Evolutionary conservation across 1,140 invertebrate genomes (phyloP).

Genomic region (Apis cerana): DNA sequence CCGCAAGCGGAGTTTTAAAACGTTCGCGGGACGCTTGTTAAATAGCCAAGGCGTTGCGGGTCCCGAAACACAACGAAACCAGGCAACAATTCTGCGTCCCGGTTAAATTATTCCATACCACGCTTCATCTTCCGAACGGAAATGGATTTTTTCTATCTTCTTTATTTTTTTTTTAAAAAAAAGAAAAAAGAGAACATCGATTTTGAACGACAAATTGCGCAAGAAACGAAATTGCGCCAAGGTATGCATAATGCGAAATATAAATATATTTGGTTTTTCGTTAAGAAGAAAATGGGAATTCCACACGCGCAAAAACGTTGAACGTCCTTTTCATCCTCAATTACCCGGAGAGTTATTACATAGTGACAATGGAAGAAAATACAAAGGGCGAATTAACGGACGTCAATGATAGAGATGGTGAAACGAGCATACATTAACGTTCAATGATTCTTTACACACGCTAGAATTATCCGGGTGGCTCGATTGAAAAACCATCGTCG

Average conservation of each 20-base stretch:
- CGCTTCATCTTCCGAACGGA: constrained; percentile 26
- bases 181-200: not conserved
- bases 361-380: no score
- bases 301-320: no score
- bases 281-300: no score
- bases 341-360: no score
- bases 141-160: constrained; percentile 3
- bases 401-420: not conserved
- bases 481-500: constrained; percentile 38
- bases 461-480: not conserved
- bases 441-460: not conserved
- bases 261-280: no score
- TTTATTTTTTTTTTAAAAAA: not conserved
- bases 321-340: no score
- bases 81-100: constrained; percentile 45
- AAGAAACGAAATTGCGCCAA: no score
- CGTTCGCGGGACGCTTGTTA: constrained; percentile 56
- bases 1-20: constrained; percentile 62
- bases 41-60: constrained; percentile 46
- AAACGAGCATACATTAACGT: not conserved
- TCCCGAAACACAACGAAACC: constrained; percentile 20
- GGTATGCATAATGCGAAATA: no score
- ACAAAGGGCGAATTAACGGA: constrained; percentile 5
- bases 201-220: no score
- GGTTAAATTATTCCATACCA: constrained; percentile 49